Evolutionary conservation across 2,113 vertebrate species (phyloP).

Genomic region (Callopanchax toddi): DNA sequence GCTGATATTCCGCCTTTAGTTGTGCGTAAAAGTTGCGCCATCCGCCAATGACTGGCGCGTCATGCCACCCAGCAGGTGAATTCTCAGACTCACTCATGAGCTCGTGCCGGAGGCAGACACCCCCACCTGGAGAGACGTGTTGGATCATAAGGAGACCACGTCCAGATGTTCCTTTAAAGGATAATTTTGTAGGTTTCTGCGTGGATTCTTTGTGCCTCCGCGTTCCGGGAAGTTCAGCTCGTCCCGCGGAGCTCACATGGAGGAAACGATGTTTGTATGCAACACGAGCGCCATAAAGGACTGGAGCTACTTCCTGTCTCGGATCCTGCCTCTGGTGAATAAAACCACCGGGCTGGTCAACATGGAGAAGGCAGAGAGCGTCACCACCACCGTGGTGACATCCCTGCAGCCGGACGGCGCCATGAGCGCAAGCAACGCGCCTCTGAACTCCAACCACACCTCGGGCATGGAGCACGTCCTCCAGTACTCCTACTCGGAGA

Average conservation of each 20-base stretch:
- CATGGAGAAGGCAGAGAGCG: conserved; percentile 78
- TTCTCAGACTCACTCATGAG: conserved; percentile 17
- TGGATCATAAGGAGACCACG: conserved; percentile 23
- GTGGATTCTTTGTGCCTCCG: conserved; percentile 9
- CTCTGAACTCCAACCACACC: conserved; percentile 85
- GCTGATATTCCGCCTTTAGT: background rate
- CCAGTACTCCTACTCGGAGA: conserved; percentile 85
- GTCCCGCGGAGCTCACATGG: background rate
- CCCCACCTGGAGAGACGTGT: conserved; percentile 21
- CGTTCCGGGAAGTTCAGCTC: background rate
- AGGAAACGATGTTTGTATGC: conserved; percentile 84
- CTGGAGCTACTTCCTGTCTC: conserved; percentile 88
- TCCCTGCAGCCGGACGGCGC: conserved; percentile 83
- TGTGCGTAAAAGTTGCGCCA: conserved; percentile 52
- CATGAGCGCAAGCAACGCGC: conserved; percentile 81
- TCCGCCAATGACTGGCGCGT: conserved; percentile 1
- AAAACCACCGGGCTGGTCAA: conserved; percentile 83
- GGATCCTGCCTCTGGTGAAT: conserved; percentile 87
- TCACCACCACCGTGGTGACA: conserved; percentile 83
- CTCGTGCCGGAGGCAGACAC: conserved; percentile 12
- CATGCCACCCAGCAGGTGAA: conserved; percentile 2
- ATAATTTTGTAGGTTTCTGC: background rate
- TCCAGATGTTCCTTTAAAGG: background rate
- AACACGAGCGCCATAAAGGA: conserved; percentile 88
- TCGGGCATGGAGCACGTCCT: conserved; percentile 85